Evolutionary conservation across 2,113 vertebrate genomes (phyloP), one percentile per base, ranked within the genome.

Genomic region (Lamprotornis superbus): DNA sequence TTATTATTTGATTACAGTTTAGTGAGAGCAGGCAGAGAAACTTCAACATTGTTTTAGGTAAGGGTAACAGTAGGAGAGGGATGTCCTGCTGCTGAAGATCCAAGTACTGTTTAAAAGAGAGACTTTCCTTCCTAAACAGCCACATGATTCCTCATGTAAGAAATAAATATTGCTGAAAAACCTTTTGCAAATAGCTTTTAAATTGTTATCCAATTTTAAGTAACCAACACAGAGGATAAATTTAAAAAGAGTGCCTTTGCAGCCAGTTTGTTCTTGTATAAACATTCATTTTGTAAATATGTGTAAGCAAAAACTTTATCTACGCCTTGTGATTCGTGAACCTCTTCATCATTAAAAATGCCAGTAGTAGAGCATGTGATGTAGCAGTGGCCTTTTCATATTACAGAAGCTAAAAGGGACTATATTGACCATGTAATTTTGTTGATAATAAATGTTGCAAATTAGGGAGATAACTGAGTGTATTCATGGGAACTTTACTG

Each of bases 261-360:
- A 84, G 87, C 73, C 77, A 87, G 60, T 90, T 92, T 67, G 28
- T 68, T 94, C 61, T 82, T 92, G 27, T 71, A 20, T 90, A 86
- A 89, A 89, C 64, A 86, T 79, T 94, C 60, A 22, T 73, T 28
- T 69, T 75, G 53, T 78, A 87, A 87, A 83, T 68, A 28, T 27
- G 39, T 87, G 91, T 92, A 81, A 86, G 60, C 35, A 78, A 81
- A 67, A 60, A 7, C 56, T 89, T 68, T 83, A 7, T 89, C 81
- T 79, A 79, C 25, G 37, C 23, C 23, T 74, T 65, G 57, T 82
- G 61, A 61, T 89, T 89, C 61, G 37, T 53, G 69, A 84, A 91
- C 53, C 33, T 91, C 70, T 83, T 87, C 27, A 19, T 60, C 57
- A 57, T 83, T 92, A 57, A 85, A 94, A 91, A 70, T 76, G n/a